Evolutionary conservation across 92 coral and sea anemone species (phyloP), one percentile per base, ranked within the genome.

Genomic region (Siderastrea radians): DNA sequence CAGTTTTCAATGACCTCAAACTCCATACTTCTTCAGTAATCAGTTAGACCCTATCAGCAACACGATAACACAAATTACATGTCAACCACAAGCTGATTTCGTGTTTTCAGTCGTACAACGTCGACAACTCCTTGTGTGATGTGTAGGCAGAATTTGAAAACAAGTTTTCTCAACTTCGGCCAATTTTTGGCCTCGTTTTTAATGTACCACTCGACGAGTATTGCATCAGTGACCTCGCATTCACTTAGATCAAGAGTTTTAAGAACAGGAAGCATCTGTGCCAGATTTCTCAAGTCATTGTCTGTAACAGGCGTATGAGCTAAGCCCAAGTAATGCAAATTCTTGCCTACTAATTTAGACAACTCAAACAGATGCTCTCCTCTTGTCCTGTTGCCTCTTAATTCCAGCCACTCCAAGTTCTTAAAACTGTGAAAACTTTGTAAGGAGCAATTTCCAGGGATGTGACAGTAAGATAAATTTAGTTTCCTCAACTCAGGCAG

Each of bases 151-250:
- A 50, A 66, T 55, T 52, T 14, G n/a, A 68, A 81, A 3, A 52
- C 14, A 16, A 81, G 77, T 26, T 68, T 81, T 55, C 76, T 67
- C 49, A 81, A 53, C 76, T 81, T 68, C 38, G 85, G 85, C 75
- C 85, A 81, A 6, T 1, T 48, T 14, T 55, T 13, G 1, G n/a
- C n/a, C n/a, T 68, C 17, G 7, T 57, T 9, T 15, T 81, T 81
- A 13, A 50, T 38, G 49, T 81, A 81, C 78, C 86, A 82, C 19
- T 82, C 86, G 1, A 82, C 78, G 4, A 82, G 86, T n/a, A 69
- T 1, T 0, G 78, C 86, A 70, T 82, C 86, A 15, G 86, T 68
- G n/a, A 82, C 1, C 3, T 0, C 6, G n/a, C 86, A 82, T 15
- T 13, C 17, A 10, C 49, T 69, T 13, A 82, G 68, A 55, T 70